phyloP scores from a whole-genome alignment of 2,113 vertebrate genomes.

The Oryzias celebensis region DNA sequence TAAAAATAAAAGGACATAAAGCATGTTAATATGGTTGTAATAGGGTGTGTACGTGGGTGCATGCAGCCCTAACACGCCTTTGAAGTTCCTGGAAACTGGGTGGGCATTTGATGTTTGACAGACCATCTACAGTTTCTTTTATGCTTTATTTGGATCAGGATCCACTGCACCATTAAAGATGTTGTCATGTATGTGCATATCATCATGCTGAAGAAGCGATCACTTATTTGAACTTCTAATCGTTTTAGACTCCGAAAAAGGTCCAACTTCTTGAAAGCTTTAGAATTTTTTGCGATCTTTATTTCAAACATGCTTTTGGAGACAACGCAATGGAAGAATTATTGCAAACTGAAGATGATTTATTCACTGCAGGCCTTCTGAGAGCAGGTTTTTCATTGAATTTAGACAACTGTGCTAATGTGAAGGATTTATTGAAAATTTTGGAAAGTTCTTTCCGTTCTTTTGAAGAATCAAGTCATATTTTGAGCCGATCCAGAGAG shows the following conservation, averaged over 20 bases:
- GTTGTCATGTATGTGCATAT: too few species aligned
- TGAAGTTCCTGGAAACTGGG: constrained; percentile 30
- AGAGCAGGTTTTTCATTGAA: too few species aligned
- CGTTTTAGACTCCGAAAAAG: not conserved
- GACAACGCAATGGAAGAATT: too few species aligned
- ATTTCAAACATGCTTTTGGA: too few species aligned
- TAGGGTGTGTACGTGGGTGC: not conserved
- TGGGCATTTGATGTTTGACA: constrained; percentile 10
- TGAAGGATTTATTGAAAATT: too few species aligned
- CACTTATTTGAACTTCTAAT: not conserved
- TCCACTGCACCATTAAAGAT: too few species aligned
- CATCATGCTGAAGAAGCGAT: not conserved
- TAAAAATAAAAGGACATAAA: not conserved
- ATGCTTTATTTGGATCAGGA: constrained; percentile 15
- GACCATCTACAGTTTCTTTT: constrained; percentile 17
- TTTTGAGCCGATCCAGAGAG: too few species aligned
- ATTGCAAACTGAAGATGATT: too few species aligned
- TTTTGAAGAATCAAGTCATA: too few species aligned
- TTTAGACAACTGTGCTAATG: too few species aligned
- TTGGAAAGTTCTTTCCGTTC: too few species aligned
- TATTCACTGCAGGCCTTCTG: too few species aligned
- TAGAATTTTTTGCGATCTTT: not conserved
- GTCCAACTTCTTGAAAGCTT: not conserved
- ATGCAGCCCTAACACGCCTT: constrained; percentile 11
- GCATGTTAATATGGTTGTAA: not conserved